These are phyloP conservation scores for Platysteira castanea DNA, from an alignment of 2,113 vertebrate genomes.

Conservation along the genomic window DNA sequence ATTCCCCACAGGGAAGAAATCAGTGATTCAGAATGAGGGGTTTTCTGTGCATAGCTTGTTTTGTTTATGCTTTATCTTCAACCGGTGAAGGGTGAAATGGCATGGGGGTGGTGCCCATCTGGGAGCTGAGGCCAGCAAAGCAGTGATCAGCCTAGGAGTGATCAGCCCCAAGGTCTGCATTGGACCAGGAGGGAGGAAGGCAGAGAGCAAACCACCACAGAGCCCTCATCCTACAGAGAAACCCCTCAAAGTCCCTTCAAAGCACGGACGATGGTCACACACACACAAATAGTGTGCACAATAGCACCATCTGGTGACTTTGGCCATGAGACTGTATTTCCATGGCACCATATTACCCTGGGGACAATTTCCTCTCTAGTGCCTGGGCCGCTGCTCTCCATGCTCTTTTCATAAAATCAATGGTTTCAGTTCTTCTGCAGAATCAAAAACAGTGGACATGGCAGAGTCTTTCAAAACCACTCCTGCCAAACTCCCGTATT, in stretches of 20 bases:
- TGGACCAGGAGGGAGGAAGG: not conserved
- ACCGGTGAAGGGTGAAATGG: not conserved
- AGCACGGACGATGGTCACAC: fast-evolving
- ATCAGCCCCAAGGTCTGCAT: not conserved
- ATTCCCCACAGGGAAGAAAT: not conserved
- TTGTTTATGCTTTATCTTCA: not conserved
- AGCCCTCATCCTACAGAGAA: not conserved
- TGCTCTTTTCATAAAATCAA: not conserved
- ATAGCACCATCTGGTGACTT: conserved; percentile 60
- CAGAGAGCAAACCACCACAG: not conserved
- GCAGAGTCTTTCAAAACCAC: not conserved
- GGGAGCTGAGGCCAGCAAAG: fast-evolving
- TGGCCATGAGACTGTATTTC: not conserved
- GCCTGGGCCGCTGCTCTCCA: not conserved
- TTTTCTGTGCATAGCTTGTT: not conserved
- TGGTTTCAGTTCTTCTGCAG: not conserved
- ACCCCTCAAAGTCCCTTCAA: not conserved
- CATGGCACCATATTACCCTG: conserved; percentile 32
- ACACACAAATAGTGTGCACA: conserved; percentile 1
- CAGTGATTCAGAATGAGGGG: not conserved
- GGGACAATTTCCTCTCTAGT: not conserved
- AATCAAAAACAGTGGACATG: not conserved
- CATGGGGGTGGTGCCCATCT: not conserved
- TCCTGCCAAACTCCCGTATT: not conserved
- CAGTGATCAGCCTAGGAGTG: not conserved